phyloP scores from a whole-genome alignment of 2,888 invertebrate species.

The Atherix ibis region DNA sequence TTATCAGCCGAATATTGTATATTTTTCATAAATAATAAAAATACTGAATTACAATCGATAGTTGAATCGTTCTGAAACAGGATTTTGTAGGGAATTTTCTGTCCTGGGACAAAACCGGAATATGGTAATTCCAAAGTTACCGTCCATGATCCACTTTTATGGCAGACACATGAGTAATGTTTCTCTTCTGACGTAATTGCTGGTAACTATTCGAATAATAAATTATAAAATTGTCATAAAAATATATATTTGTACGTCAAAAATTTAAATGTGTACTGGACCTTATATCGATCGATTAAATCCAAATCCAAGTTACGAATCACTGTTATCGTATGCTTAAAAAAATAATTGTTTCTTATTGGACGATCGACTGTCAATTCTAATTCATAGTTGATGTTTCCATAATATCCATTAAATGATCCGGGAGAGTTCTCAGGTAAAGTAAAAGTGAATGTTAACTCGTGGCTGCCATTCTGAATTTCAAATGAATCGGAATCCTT shows the following conservation, averaged over 20 bases:
- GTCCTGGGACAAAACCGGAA: constrained; percentile 60
- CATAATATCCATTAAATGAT: constrained; percentile 57
- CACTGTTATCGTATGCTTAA: constrained; percentile 61
- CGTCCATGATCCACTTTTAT: background rate
- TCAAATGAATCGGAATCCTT: too few species aligned
- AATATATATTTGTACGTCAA: background rate
- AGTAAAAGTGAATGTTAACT: too few species aligned
- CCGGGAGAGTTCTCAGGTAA: constrained; percentile 46
- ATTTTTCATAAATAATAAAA: constrained; percentile 50
- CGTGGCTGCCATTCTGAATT: too few species aligned
- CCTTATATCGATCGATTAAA: constrained; percentile 27
- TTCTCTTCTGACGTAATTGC: too few species aligned
- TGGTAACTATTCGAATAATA: background rate
- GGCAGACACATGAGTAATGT: background rate
- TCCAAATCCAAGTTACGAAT: constrained; percentile 60
- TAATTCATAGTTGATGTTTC: constrained; percentile 61
- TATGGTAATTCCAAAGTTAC: constrained; percentile 41
- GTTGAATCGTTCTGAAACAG: constrained; percentile 63
- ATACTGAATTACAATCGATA: constrained; percentile 45
- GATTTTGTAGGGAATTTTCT: constrained; percentile 50
- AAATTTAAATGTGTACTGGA: background rate
- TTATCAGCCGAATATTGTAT: constrained; percentile 28
- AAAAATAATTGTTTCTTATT: constrained; percentile 70
- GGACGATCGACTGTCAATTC: constrained; percentile 66
- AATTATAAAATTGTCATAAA: background rate